phyloP scores from a whole-genome alignment of 1,140 invertebrate genomes.

The Pygmarrhopalites habei region DNA sequence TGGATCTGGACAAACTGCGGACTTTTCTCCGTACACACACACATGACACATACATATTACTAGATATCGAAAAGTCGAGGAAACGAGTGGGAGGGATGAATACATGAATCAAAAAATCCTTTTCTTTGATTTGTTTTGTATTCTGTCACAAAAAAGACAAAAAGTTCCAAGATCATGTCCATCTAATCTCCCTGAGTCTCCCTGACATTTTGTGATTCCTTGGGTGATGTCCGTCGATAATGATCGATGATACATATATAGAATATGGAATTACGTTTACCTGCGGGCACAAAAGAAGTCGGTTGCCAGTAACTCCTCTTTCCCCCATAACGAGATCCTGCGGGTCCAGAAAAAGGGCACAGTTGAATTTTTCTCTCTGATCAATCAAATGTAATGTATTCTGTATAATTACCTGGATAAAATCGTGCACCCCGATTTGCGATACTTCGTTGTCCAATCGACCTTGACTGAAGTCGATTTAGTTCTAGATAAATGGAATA shows the following conservation, averaged over 20 bases:
- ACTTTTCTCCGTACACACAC: too few relatives aligned
- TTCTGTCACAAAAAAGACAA: background rate
- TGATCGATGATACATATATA: background rate
- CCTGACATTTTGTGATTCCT: too few relatives aligned
- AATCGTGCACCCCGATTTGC: slow-evolving; percentile 19
- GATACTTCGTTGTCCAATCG: background rate
- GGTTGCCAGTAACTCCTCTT: slow-evolving; percentile 32
- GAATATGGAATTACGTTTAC: background rate
- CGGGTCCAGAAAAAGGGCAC: too few relatives aligned
- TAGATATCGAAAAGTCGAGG: too few relatives aligned
- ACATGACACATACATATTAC: too few relatives aligned
- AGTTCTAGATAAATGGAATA: too few relatives aligned
- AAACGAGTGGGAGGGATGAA: too few relatives aligned
- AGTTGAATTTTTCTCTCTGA: too few relatives aligned
- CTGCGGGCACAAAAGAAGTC: background rate
- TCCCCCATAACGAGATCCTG: slow-evolving; percentile 28
- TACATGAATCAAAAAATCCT: background rate
- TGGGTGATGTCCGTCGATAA: background rate
- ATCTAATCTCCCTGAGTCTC: too few relatives aligned
- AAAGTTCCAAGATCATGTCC: background rate
- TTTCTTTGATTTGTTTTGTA: background rate
- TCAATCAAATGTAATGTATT: too few relatives aligned
- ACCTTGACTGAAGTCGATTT: background rate
- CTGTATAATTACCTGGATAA: too few relatives aligned
- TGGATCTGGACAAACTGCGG: too few relatives aligned